phyloP scores from a whole-genome alignment of 2,797 vertebrate genomes.

The Podargus strigoides region DNA sequence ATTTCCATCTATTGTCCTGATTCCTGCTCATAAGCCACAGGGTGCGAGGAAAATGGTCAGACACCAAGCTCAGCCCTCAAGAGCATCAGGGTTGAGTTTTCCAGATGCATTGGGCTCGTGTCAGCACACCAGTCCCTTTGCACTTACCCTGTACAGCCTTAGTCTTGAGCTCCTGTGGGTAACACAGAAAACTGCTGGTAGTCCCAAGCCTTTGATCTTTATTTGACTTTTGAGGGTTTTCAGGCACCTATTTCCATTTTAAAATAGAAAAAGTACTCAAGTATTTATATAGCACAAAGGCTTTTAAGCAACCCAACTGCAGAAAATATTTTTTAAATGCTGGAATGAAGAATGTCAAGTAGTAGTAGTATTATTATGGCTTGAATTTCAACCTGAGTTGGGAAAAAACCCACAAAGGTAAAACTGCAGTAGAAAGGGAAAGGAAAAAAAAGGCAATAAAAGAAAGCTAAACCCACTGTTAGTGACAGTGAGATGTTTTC shows the following conservation, averaged over 20 bases:
- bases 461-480: not conserved
- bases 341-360: not conserved
- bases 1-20: not conserved
- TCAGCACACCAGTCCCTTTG: not conserved
- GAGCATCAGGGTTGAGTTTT: not conserved
- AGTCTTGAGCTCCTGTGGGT: not conserved
- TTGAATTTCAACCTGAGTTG: not conserved
- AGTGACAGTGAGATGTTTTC: not conserved
- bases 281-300: not conserved
- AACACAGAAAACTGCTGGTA: not conserved
- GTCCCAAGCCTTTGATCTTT: not conserved
- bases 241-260: not conserved
- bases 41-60: not conserved
- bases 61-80: not conserved
- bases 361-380: not conserved
- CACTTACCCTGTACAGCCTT: not conserved
- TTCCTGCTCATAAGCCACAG: not conserved
- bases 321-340: not conserved
- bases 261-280: not conserved
- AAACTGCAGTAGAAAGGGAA: not conserved
- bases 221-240: constrained; percentile 33
- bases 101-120: not conserved
- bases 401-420: not conserved
- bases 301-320: constrained; percentile 3
- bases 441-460: not conserved